A percentile compares a stretch with the other conserved stretches of the same genome.
These are phyloP conservation scores for Bombus waltoni DNA, from an alignment of 1,140 invertebrate species.

Conservation along the genomic window DNA sequence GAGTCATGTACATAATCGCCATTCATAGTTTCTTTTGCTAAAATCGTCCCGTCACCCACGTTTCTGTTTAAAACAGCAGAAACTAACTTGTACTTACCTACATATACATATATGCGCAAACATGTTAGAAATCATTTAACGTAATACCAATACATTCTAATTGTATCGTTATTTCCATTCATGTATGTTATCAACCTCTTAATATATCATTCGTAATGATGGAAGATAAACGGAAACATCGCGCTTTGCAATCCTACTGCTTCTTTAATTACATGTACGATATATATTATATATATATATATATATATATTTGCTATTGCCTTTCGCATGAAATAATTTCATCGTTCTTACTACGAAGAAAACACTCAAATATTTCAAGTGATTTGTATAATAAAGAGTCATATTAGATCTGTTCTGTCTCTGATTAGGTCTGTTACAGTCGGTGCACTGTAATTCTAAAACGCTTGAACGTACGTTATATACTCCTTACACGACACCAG, in stretches of 20 bases:
- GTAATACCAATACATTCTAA: neutral
- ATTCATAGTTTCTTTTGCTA: neutral
- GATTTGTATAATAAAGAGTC: neutral
- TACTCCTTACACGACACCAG: neutral
- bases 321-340: neutral
- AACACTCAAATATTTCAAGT: neutral
- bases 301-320: neutral
- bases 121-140: neutral
- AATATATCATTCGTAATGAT: neutral
- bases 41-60: neutral
- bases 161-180: too few relatives aligned
- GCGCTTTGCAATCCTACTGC: neutral
- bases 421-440: conserved; percentile 82
- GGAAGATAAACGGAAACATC: neutral
- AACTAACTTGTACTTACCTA: conserved; percentile 26
- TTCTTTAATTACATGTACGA: neutral
- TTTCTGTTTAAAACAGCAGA: neutral
- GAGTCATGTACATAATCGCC: neutral
- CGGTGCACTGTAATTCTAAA: conserved; percentile 54
- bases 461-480: neutral
- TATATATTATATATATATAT: neutral
- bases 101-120: neutral
- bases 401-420: neutral
- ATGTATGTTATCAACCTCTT: neutral
- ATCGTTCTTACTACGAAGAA: neutral